Conservation (phyloP, 2,113 vertebrate genomes). For the Thunnus maccoyii region DNA sequence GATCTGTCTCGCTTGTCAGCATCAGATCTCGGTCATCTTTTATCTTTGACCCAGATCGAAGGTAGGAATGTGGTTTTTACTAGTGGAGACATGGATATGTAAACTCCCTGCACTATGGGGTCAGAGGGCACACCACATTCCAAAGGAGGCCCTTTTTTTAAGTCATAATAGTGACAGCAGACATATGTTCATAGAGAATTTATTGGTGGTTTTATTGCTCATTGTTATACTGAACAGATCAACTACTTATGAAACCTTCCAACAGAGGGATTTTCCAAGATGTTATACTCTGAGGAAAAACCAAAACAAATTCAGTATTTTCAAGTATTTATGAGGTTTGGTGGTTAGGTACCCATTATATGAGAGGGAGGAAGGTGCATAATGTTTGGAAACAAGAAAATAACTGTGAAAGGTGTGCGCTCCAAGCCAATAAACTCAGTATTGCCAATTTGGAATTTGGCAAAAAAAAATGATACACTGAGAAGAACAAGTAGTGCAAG, state of each 20-base stretch:
- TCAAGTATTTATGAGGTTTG: background rate
- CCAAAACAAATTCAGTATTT: background rate
- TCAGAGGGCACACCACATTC: conserved; percentile 73
- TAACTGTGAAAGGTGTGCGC: background rate
- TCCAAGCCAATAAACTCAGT: background rate
- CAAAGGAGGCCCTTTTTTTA: conserved; percentile 64
- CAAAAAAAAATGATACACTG: background rate
- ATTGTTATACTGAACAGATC: conserved; percentile 35
- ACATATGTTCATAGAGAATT: conserved; percentile 42
- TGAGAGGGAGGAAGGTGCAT: background rate
- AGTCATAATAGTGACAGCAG: conserved; percentile 62
- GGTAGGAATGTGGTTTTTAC: conserved; percentile 77
- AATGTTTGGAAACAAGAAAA: background rate
- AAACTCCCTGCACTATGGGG: conserved; percentile 72
- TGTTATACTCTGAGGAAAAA: background rate
- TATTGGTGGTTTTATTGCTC: conserved; percentile 50
- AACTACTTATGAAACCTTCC: background rate
- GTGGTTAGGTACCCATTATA: background rate
- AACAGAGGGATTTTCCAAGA: background rate
- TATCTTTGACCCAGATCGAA: conserved; percentile 74
- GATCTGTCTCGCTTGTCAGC: conserved; percentile 53
- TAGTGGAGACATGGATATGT: conserved; percentile 76
- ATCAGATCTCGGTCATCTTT: conserved; percentile 67
- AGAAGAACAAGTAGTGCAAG: background rate
- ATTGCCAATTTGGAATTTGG: background rate